Percentiles rank a stretch among this genome's conserved stretches.
phyloP scores from a whole-genome alignment of 2,888 invertebrate species.

The Agelastica alni region DNA sequence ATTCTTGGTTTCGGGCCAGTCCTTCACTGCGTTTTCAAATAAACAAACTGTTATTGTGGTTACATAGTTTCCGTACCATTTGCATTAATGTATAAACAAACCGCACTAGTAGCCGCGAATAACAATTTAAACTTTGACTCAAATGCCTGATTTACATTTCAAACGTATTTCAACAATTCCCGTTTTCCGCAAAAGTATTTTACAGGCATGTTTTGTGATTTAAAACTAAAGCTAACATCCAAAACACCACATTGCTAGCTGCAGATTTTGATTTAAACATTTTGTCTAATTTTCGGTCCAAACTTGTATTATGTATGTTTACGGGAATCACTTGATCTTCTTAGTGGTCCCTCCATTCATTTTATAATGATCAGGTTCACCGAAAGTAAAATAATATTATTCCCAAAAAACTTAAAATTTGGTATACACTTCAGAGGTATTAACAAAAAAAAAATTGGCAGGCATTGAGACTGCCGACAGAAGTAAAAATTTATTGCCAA shows the following conservation, averaged over 20 bases:
- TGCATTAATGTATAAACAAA: constrained; percentile 32
- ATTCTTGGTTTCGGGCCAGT: too few species aligned
- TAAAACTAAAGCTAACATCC: neutral
- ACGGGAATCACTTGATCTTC: too few species aligned
- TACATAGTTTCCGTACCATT: constrained; percentile 28
- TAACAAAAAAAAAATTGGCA: too few species aligned
- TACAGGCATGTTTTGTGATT: neutral
- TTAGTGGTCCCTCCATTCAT: too few species aligned
- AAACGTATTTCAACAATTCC: neutral
- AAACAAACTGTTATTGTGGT: neutral
- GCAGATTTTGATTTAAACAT: neutral
- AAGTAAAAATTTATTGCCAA: too few species aligned
- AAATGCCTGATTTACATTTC: neutral
- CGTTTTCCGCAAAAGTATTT: neutral
- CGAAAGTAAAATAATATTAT: too few species aligned
- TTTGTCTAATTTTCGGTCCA: neutral
- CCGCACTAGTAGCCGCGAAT: constrained; percentile 24
- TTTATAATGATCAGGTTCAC: neutral
- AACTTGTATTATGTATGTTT: too few species aligned
- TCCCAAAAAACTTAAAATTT: too few species aligned
- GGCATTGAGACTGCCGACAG: too few species aligned
- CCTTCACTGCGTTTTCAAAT: neutral
- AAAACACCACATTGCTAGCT: neutral
- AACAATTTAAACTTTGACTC: constrained; percentile 28
- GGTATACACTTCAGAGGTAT: too few species aligned